These are phyloP conservation scores for Coelopa pilipes DNA, from an alignment of 2,888 invertebrate genomes.

Conservation along the genomic window DNA sequence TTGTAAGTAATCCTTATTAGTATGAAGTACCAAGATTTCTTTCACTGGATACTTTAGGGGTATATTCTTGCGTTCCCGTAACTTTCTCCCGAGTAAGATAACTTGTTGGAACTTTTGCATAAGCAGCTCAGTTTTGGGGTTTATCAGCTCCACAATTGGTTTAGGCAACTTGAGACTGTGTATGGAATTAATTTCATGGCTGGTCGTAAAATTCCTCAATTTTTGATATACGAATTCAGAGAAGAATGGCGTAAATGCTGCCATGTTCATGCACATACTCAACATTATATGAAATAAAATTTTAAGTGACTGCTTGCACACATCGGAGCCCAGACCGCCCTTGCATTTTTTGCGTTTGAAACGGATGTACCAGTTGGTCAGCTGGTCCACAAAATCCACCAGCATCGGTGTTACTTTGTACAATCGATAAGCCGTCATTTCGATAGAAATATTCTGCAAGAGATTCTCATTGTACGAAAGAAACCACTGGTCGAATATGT, in stretches of 20 bases:
- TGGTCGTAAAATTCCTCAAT: constrained; percentile 53
- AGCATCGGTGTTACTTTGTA: constrained; percentile 91
- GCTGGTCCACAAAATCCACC: constrained; percentile 91
- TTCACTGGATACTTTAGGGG: constrained; percentile 93
- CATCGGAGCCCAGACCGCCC: constrained; percentile 67
- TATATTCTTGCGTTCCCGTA: constrained; percentile 88
- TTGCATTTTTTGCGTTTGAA: constrained; percentile 92
- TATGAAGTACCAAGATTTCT: constrained; percentile 90
- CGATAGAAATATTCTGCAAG: constrained; percentile 82
- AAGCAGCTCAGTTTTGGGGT: constrained; percentile 80
- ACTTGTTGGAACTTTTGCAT: constrained; percentile 88
- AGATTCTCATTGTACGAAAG: constrained; percentile 91
- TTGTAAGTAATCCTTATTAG: constrained; percentile 71
- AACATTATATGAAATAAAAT: constrained; percentile 39
- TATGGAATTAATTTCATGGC: constrained; percentile 70
- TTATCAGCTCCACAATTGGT: constrained; percentile 67
- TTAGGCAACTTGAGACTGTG: neutral
- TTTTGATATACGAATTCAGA: constrained; percentile 90
- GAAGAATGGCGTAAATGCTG: constrained; percentile 94
- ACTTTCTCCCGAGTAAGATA: constrained; percentile 87
- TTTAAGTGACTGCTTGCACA: constrained; percentile 3
- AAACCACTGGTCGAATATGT: constrained; percentile 94
- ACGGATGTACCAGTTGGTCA: constrained; percentile 97
- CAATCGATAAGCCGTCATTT: constrained; percentile 90
- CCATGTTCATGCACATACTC: constrained; percentile 75